Percentiles rank a stretch among this genome's conserved stretches.
Evolutionary conservation across 2,888 invertebrate species (phyloP).

Genomic region (Trissolcus brochymenae): DNA sequence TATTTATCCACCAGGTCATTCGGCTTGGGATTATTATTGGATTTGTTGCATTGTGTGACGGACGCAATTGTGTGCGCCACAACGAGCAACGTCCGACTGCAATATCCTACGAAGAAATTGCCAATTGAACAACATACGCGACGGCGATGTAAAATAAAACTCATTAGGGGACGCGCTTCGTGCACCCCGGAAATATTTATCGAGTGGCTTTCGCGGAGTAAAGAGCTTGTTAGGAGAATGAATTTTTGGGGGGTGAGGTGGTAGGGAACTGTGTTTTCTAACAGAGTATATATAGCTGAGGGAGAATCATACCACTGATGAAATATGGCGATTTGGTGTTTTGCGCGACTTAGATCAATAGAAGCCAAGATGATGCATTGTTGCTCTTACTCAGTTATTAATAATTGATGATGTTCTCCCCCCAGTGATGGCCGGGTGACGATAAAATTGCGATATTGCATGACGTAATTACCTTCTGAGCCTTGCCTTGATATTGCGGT

Average conservation of each 20-base stretch:
- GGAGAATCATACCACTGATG: not conserved
- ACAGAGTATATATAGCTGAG: not conserved
- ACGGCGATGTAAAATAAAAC: not conserved
- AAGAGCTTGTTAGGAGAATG: too few species aligned
- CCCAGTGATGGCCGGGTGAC: not conserved
- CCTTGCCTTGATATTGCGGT: not conserved
- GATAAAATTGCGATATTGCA: slow-evolving; percentile 1
- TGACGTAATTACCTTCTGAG: slow-evolving; percentile 1
- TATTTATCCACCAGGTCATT: slow-evolving; percentile 16
- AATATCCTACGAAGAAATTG: slow-evolving; percentile 23
- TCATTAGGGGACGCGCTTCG: not conserved
- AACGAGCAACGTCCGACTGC: slow-evolving; percentile 23
- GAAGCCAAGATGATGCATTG: not conserved
- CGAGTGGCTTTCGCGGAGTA: too few species aligned
- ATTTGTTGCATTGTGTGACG: slow-evolving; percentile 37
- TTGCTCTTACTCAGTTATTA: not conserved
- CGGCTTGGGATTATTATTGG: slow-evolving; percentile 26
- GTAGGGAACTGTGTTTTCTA: not conserved
- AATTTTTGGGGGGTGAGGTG: too few species aligned
- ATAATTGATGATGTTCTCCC: not conserved
- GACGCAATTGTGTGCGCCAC: slow-evolving; percentile 19
- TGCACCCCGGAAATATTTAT: not conserved
- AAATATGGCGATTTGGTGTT: not conserved
- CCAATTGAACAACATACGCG: not conserved
- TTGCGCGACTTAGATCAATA: not conserved